Percentiles rank a stretch among this genome's conserved stretches.
Conservation (phyloP, 2,113 vertebrate species). For the Tychaedon coryphoeus region DNA sequence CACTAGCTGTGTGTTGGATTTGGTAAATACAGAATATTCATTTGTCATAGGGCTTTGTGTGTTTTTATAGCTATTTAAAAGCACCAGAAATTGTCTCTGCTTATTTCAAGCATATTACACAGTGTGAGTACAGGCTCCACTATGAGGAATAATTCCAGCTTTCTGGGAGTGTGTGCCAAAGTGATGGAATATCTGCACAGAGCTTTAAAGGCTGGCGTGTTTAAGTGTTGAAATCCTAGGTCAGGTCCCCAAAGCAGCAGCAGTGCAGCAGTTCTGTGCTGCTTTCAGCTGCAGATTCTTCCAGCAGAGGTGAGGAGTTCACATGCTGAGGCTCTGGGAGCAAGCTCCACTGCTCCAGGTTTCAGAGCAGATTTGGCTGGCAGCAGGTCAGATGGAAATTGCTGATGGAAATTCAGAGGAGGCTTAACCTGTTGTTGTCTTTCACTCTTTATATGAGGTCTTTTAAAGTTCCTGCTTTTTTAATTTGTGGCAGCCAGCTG, state of each 20-base stretch:
- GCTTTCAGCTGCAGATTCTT: neutral
- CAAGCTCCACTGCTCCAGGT: neutral
- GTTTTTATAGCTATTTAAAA: neutral
- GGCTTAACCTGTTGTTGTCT: neutral
- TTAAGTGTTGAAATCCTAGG: neutral
- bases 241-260: neutral
- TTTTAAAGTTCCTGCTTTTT: neutral
- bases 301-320: neutral
- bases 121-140: neutral
- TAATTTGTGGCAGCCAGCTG: neutral
- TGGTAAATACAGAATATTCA: neutral
- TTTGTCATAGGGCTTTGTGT: neutral
- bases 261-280: neutral
- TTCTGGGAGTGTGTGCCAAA: rapidly evolving
- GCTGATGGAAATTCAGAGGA: neutral
- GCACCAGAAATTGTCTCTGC: neutral
- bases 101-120: neutral
- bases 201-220: neutral
- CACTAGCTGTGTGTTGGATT: neutral
- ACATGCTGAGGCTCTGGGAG: neutral
- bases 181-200: neutral
- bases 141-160: neutral
- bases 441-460: neutral
- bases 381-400: neutral
- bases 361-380: neutral